Conservation (phyloP, 1,140 invertebrate species). For the Pachyrhynchus sulphureomaculatus region DNA sequence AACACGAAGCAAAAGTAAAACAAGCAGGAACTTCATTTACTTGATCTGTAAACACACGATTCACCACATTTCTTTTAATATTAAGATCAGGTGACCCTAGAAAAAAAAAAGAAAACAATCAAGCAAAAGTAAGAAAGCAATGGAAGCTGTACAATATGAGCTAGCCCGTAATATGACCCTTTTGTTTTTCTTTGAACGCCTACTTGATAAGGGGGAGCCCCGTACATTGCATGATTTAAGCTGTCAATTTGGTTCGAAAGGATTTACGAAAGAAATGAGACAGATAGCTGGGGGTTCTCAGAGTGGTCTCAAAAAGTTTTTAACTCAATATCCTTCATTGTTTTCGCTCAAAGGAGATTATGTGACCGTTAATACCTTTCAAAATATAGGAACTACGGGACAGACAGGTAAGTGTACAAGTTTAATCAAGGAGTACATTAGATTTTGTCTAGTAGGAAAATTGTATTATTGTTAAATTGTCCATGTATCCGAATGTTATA, state of each 20-base stretch:
- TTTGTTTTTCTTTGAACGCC: constrained; percentile 92
- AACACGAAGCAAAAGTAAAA: background rate
- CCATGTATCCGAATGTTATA: no score
- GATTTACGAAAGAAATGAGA: constrained; percentile 93
- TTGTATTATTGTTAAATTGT: no score
- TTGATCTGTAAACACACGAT: background rate
- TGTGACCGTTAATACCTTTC: constrained; percentile 81
- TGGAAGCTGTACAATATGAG: constrained; percentile 94
- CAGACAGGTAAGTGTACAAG: constrained; percentile 31
- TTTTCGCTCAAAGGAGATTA: constrained; percentile 91
- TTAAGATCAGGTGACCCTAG: background rate
- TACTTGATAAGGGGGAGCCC: constrained; percentile 91
- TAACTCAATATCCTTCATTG: constrained; percentile 87
- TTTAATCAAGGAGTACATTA: background rate
- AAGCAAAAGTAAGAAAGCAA: constrained; percentile 46
- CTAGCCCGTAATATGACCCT: constrained; percentile 90
- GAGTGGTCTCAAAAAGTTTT: constrained; percentile 86
- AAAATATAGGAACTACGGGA: constrained; percentile 34
- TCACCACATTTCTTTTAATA: background rate
- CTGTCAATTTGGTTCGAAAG: constrained; percentile 94
- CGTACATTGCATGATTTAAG: constrained; percentile 93
- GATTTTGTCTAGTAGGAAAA: background rate
- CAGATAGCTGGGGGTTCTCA: constrained; percentile 94
- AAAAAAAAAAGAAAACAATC: background rate
- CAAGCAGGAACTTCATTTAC: constrained; percentile 3